Conservation (phyloP, 2,113 vertebrate species). For the Trematomus loennbergii region DNA sequence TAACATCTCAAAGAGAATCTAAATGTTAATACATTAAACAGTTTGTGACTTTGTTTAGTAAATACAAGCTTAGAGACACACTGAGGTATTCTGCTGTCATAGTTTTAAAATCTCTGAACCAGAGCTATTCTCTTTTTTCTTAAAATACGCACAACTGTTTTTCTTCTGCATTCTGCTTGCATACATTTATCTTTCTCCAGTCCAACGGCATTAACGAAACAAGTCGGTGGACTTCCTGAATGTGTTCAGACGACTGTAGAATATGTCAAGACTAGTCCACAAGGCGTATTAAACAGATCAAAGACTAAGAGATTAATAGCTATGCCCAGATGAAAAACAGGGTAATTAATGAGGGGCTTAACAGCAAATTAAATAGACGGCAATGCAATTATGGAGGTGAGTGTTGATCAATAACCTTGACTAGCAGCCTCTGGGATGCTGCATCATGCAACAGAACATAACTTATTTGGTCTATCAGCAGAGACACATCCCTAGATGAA, state of each 20-base stretch:
- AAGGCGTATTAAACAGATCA: conserved; percentile 73
- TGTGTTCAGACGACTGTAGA: conserved; percentile 46
- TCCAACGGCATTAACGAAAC: conserved; percentile 8
- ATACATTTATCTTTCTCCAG: neutral
- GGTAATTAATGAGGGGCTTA: conserved; percentile 72
- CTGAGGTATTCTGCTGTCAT: conserved; percentile 19
- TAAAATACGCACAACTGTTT: neutral
- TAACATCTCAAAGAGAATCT: conserved; percentile 56
- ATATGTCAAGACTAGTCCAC: conserved; percentile 57
- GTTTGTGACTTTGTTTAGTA: conserved; percentile 45
- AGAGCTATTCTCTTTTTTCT: conserved; percentile 3
- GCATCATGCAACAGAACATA: conserved; percentile 49
- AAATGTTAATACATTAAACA: conserved; percentile 41
- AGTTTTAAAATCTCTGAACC: conserved; percentile 52
- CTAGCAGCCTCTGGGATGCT: conserved; percentile 60
- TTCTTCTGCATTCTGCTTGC: neutral
- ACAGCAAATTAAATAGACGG: conserved; percentile 74
- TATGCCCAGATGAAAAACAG: conserved; percentile 61
- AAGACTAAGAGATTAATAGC: conserved; percentile 72
- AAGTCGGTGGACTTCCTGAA: conserved; percentile 48
- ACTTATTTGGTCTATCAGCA: conserved; percentile 43
- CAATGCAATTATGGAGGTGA: conserved; percentile 74
- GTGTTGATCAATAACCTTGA: conserved; percentile 77
- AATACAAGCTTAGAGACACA: conserved; percentile 25
- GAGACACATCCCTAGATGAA: conserved; percentile 38